Percentiles rank a stretch among this genome's conserved stretches.
Conservation (phyloP, 2,888 invertebrate species). For the Nomada goodeniana region DNA sequence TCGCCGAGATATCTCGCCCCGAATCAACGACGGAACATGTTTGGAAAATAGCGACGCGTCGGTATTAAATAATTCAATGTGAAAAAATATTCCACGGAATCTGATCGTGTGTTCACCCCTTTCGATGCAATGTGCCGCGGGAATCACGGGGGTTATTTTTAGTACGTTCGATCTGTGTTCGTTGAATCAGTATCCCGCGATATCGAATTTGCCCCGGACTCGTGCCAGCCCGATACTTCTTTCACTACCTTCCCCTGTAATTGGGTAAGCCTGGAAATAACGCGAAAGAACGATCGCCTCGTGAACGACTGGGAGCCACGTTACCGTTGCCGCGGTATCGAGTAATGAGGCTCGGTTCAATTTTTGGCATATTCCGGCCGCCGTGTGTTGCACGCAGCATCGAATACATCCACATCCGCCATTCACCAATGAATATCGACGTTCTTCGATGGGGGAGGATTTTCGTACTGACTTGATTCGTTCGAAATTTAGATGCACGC, state of each 20-base stretch:
- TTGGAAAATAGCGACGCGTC: not conserved
- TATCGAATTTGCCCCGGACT: constrained; percentile 45
- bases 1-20: not conserved
- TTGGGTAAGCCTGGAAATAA: constrained; percentile 68
- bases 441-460: not conserved
- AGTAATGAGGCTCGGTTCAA: constrained; percentile 50
- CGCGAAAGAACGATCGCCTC: constrained; percentile 51
- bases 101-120: not conserved
- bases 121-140: constrained; percentile 10
- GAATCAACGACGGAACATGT: no score
- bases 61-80: no score
- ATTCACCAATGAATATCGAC: constrained; percentile 24
- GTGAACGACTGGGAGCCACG: constrained; percentile 22
- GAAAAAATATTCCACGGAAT: not conserved
- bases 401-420: constrained; percentile 6
- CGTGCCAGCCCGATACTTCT: constrained; percentile 48
- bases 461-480: not conserved
- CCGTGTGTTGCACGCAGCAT: constrained; percentile 10
- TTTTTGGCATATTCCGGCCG: constrained; percentile 15
- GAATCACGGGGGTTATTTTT: constrained; percentile 50
- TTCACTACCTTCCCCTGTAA: constrained; percentile 57
- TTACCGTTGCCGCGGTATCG: constrained; percentile 42
- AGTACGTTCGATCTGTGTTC: constrained; percentile 48
- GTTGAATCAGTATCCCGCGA: constrained; percentile 54
- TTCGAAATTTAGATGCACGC: not conserved